A percentile compares a stretch with the other conserved stretches of the same genome.
These are phyloP conservation scores for Caretta caretta DNA, from an alignment of 2,113 vertebrate genomes.

Conservation along the genomic window DNA sequence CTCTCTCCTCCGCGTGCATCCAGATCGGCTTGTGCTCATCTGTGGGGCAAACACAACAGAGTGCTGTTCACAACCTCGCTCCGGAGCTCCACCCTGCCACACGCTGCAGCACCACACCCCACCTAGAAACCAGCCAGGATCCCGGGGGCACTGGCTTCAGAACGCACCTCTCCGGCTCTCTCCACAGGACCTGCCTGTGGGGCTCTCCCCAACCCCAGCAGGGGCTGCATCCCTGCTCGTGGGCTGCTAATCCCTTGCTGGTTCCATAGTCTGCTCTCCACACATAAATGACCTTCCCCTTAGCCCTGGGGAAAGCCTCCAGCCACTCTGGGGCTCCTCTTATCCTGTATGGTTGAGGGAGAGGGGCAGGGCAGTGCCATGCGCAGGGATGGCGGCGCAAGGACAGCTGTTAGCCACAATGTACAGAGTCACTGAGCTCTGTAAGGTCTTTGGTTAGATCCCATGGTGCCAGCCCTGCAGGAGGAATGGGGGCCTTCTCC, in stretches of 20 bases:
- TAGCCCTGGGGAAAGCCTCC: neutral
- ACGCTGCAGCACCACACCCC: neutral
- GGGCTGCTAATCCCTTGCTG: neutral
- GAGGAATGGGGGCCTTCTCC: neutral
- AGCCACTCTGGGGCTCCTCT: neutral
- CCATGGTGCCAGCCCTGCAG: neutral
- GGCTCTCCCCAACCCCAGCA: neutral
- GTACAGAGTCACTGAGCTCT: neutral
- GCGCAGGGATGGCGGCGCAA: neutral
- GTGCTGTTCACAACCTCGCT: neutral
- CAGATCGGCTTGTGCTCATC: conserved; percentile 98
- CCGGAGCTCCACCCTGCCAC: neutral
- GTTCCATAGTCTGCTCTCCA: neutral
- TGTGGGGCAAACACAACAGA: conserved; percentile 73
- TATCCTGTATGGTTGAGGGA: neutral
- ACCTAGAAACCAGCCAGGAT: neutral
- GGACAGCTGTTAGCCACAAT: neutral
- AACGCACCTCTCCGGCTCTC: neutral
- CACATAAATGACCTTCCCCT: neutral
- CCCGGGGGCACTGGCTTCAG: neutral
- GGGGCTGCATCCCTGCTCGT: neutral
- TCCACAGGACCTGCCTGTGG: neutral
- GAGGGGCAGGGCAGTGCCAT: neutral
- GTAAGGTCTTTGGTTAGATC: neutral
- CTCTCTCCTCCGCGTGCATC: conserved; percentile 97